A percentile compares a stretch with the other conserved stretches of the same genome.
Evolutionary conservation across 2,113 vertebrate genomes (phyloP).

Genomic region (Tetrao urogallus): DNA sequence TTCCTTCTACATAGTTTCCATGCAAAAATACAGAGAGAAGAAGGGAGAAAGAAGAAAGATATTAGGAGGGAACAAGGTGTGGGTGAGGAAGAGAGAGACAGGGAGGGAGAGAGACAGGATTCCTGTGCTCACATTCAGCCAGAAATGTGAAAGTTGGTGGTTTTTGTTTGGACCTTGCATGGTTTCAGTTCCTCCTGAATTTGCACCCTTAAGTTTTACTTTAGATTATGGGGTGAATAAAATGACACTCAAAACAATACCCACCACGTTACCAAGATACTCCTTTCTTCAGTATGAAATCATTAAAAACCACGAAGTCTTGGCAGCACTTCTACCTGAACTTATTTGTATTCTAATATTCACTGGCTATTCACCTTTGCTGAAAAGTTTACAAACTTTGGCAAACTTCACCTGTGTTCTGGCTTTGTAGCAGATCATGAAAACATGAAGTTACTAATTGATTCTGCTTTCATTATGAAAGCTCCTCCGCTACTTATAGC

Average conservation of each 20-base stretch:
- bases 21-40: not conserved
- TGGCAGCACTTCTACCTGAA: not conserved
- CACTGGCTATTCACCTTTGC: not conserved
- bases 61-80: not conserved
- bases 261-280: not conserved
- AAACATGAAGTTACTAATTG: not conserved
- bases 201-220: not conserved
- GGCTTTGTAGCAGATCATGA: not conserved
- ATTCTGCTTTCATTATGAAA: constrained; percentile 58
- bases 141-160: constrained; percentile 47
- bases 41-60: not conserved
- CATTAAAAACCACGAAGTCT: not conserved
- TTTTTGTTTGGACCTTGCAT: constrained; percentile 27
- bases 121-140: not conserved
- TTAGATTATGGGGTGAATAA: not conserved
- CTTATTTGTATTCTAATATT: not conserved
- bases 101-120: not conserved
- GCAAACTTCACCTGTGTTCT: not conserved
- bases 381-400: not conserved
- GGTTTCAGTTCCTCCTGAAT: constrained; percentile 48
- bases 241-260: constrained; percentile 4
- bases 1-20: not conserved
- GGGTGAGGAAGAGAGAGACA: not conserved
- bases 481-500: not conserved
- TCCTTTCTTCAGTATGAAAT: constrained; percentile 7